phyloP scores from a whole-genome alignment of 2,888 invertebrate species.

The Tenthredo amoena region DNA sequence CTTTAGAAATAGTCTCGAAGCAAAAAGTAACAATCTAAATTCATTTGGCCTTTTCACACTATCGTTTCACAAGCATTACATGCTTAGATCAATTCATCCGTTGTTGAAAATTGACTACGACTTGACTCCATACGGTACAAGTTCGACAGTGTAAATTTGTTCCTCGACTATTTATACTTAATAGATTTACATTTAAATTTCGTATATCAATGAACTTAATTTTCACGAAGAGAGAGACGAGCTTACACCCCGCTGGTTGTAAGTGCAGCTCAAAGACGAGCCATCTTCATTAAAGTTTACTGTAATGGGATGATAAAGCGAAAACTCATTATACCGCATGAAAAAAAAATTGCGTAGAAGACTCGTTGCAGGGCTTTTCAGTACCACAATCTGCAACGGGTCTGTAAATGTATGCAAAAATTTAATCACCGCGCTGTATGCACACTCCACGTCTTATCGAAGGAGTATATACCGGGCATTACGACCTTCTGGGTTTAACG shows the following conservation, averaged over 20 bases:
- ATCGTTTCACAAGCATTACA: neutral
- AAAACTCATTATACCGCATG: neutral
- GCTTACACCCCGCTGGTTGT: neutral
- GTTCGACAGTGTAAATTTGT: neutral
- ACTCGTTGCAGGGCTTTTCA: neutral
- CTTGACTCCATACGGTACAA: neutral
- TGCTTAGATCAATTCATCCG: neutral
- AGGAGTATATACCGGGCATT: neutral
- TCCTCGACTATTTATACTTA: neutral
- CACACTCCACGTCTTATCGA: conserved; percentile 10
- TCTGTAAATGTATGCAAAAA: neutral
- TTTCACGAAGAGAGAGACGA: neutral
- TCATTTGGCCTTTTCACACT: neutral
- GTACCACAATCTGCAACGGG: neutral
- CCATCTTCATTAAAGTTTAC: conserved; percentile 2
- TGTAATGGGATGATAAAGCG: neutral
- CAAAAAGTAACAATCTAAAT: neutral
- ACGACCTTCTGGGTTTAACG: conserved; percentile 46
- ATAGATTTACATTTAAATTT: neutral
- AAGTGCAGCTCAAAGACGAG: neutral
- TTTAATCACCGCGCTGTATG: conserved; percentile 4
- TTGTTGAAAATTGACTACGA: neutral
- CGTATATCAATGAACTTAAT: neutral
- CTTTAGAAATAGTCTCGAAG: neutral
- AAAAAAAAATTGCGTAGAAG: neutral